Evolutionary conservation across 2,888 invertebrate species (phyloP).

Genomic region (Schizaphis graminum): DNA sequence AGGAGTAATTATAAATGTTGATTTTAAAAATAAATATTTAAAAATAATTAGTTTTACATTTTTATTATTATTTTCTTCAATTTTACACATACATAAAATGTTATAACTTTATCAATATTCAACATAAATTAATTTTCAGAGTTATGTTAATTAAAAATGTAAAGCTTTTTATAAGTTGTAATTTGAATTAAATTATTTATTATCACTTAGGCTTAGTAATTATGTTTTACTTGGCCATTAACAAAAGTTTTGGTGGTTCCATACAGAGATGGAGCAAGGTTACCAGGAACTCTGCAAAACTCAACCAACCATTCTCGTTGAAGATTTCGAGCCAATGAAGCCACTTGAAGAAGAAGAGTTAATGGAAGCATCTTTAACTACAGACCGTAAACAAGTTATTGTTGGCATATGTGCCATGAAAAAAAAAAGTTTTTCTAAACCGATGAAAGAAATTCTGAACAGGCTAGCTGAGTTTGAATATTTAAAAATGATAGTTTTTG

Average conservation of each 20-base stretch:
- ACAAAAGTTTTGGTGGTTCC: slow-evolving; percentile 75
- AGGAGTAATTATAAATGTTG: neutral
- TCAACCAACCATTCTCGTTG: slow-evolving; percentile 77
- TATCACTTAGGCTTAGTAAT: slow-evolving; percentile 62
- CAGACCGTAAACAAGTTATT: slow-evolving; percentile 86
- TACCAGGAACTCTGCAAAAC: slow-evolving; percentile 88
- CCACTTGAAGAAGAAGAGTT: slow-evolving; percentile 67
- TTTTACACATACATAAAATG: neutral
- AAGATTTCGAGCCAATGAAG: slow-evolving; percentile 65
- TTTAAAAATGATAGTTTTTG: slow-evolving; percentile 93
- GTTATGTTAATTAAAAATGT: neutral
- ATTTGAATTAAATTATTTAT: slow-evolving; percentile 41
- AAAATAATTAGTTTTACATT: slow-evolving; percentile 11
- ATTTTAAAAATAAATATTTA: slow-evolving; percentile 14
- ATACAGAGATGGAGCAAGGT: slow-evolving; percentile 92
- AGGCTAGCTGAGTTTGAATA: slow-evolving; percentile 96
- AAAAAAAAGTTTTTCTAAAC: slow-evolving; percentile 98
- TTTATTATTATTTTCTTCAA: neutral
- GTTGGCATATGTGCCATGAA: slow-evolving; percentile 99
- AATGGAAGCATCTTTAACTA: slow-evolving; percentile 65
- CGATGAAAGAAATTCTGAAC: slow-evolving; percentile 98
- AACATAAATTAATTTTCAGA: slow-evolving; percentile 4
- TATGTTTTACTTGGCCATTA: slow-evolving; percentile 62
- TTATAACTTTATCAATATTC: neutral
- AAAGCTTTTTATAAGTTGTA: slow-evolving; percentile 25